Evolutionary conservation across 2,888 invertebrate genomes (phyloP), one percentile per base, ranked within the genome.

Genomic region (Torymus aiolomorphi): DNA sequence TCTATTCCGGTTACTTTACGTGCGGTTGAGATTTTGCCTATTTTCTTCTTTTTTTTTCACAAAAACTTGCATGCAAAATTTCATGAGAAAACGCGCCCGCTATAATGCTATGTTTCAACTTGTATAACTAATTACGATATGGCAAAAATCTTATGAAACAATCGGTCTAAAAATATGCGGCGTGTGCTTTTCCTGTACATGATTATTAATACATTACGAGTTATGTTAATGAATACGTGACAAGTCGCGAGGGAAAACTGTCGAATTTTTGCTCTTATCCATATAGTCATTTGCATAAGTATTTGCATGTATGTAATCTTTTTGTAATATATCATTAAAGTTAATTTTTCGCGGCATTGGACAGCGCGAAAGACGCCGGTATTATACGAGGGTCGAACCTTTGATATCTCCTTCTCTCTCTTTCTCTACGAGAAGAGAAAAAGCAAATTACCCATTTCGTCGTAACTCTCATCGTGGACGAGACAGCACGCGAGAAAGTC

Each of bases 401-500:
- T 31, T 3, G 13, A 63, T 42, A n/a, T 56, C 57, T 70, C 57
- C 11, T 18, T 31, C 62, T 20, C 13, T 54, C 54, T 54, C 31
- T 31, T 14, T 13, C 62, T 62, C 62, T 65, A 16, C 59, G 14
- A 54, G n/a, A 67, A 24, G 54, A 67, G 54, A 69, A 69, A 56
- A 14, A 67, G 31, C 65, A 65, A 74, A 74, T 74, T 65, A 57
- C 57, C 73, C 56, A 74, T 62, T 74, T 65, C 65, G 20, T 57
- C 57, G 65, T n/a, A 42, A 14, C 74, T 74, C 62, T 57, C 65
- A 49, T 65, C 57, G 3, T 31, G 31, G 56, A 42, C 20, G 20
- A 8, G 62, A 13, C 24, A 4, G 18, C 51, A 52, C 5, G 66
- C 16, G 2, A 31, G 49, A 52, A 52, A 52, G 18, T 14, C 69